phyloP scores from a whole-genome alignment of 1,140 invertebrate species.

The Notospermus geniculatus region DNA sequence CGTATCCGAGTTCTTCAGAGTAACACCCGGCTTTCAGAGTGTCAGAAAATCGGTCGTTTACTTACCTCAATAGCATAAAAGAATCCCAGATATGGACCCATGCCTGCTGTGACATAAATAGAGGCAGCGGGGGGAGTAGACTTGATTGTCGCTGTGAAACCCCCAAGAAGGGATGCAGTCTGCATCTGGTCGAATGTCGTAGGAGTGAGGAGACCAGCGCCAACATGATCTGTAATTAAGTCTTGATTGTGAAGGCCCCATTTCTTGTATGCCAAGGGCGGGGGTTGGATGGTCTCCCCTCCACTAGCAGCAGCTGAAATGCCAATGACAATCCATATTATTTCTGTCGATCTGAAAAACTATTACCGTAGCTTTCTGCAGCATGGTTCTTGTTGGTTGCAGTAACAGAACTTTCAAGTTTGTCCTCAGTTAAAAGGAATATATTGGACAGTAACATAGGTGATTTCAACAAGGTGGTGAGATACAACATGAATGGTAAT shows the following conservation, averaged over 20 bases:
- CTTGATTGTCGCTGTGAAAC: slow-evolving; percentile 69
- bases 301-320: slow-evolving; percentile 67
- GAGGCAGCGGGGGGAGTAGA: slow-evolving; percentile 74
- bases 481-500: too few relatives aligned
- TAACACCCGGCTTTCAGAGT: too few relatives aligned
- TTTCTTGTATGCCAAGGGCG: slow-evolving; percentile 72
- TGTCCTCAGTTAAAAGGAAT: too few relatives aligned
- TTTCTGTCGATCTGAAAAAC: too few relatives aligned
- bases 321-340: not conserved
- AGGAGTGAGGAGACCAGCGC: slow-evolving; percentile 72
- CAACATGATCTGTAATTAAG: slow-evolving; percentile 71
- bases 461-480: too few relatives aligned
- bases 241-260: slow-evolving; percentile 79
- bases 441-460: too few relatives aligned
- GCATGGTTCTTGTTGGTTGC: too few relatives aligned
- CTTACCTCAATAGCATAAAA: slow-evolving; percentile 78
- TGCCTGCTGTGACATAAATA: slow-evolving; percentile 76
- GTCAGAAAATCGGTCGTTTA: too few relatives aligned
- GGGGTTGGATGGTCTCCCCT: slow-evolving; percentile 62
- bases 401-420: too few relatives aligned
- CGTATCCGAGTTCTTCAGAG: too few relatives aligned
- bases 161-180: slow-evolving; percentile 75
- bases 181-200: slow-evolving; percentile 84
- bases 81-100: slow-evolving; percentile 81
- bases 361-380: too few relatives aligned